Percentiles rank a stretch among this genome's conserved stretches.
Evolutionary conservation across 2,888 invertebrate species (phyloP).

Genomic region (Platyscelio sp.): DNA sequence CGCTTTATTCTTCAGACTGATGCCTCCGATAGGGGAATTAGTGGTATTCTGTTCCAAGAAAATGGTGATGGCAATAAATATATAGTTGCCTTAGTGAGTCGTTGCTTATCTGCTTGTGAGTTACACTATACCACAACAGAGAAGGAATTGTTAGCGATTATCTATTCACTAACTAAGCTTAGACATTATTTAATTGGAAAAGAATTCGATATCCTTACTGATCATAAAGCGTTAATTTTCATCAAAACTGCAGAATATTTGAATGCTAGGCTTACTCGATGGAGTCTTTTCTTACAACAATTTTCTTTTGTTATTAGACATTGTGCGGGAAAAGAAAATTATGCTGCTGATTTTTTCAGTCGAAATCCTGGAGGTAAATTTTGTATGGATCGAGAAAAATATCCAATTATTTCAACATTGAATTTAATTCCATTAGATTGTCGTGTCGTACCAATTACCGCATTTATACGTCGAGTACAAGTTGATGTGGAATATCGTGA

Average conservation of each 20-base stretch:
- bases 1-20: conserved; percentile 7
- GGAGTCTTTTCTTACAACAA: conserved; percentile 27
- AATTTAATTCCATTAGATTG: background rate
- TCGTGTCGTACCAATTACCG: background rate
- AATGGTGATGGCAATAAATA: background rate
- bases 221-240: conserved; percentile 17
- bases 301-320: conserved; percentile 7
- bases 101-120: conserved; percentile 15
- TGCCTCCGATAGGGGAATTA: conserved; percentile 8
- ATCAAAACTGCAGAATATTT: background rate
- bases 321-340: background rate
- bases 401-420: background rate
- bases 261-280: background rate
- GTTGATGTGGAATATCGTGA: background rate
- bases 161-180: conserved; percentile 16
- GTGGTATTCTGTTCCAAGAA: background rate
- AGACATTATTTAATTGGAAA: background rate
- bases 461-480: background rate
- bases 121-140: conserved; percentile 8
- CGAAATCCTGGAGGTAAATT: conserved; percentile 17
- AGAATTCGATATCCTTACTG: conserved; percentile 13
- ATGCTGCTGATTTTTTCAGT: conserved; percentile 18
- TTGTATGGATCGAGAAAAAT: background rate
- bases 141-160: conserved; percentile 17
- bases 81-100: background rate